A percentile compares a stretch with the other conserved stretches of the same genome.
Evolutionary conservation across 2,797 vertebrate genomes (phyloP).

Genomic region (Acipenser ruthenus): DNA sequence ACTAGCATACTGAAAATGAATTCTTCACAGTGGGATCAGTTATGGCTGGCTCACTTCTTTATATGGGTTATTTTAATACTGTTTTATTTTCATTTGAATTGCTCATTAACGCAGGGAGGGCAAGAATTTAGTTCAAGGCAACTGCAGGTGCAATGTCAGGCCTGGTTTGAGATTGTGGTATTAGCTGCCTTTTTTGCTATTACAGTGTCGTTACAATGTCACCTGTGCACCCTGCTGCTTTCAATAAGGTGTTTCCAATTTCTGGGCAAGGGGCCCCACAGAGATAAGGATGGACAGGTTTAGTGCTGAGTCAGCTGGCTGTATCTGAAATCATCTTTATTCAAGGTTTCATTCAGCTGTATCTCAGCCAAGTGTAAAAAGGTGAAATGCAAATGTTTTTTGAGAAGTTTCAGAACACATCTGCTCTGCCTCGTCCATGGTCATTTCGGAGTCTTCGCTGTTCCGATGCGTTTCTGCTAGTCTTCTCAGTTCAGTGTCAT

Average conservation of each 20-base stretch:
- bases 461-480: too few species aligned
- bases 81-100: neutral
- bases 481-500: too few species aligned
- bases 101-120: neutral
- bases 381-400: neutral
- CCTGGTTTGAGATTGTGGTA: neutral
- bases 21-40: neutral
- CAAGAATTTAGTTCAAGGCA: neutral
- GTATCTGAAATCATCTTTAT: neutral
- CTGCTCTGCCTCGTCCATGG: too few species aligned
- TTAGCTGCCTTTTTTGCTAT: neutral
- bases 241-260: conserved; percentile 12
- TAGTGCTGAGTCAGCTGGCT: neutral
- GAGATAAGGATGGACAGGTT: neutral
- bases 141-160: conserved; percentile 6
- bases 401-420: too few species aligned
- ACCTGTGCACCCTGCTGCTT: conserved; percentile 8
- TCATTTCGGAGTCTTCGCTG: too few species aligned
- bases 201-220: conserved; percentile 1
- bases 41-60: neutral
- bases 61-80: neutral
- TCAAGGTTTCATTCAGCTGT: neutral
- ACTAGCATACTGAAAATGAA: neutral
- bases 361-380: neutral
- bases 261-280: neutral